These are phyloP conservation scores for Chaetura pelagica DNA, from an alignment of 2,113 vertebrate genomes.

Conservation along the genomic window DNA sequence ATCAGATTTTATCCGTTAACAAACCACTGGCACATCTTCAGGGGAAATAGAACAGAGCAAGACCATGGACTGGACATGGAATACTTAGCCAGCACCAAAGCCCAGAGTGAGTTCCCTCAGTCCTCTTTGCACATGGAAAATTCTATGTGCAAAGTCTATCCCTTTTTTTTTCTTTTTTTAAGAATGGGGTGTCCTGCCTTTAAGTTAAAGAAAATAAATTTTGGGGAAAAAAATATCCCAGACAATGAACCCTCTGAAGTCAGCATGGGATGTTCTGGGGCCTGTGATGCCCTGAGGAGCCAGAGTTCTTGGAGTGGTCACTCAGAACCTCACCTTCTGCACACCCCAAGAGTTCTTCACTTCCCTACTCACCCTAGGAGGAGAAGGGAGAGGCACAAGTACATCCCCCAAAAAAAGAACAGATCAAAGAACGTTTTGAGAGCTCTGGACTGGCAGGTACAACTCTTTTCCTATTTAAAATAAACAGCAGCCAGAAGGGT, in stretches of 20 bases:
- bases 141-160: not conserved
- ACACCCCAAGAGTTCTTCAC: not conserved
- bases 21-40: not conserved
- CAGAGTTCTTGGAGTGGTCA: not conserved
- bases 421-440: not conserved
- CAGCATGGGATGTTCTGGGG: not conserved
- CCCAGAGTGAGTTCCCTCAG: not conserved
- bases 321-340: not conserved
- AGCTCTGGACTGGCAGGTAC: not conserved
- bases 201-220: not conserved
- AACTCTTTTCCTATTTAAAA: not conserved
- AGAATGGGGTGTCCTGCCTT: not conserved
- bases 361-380: not conserved
- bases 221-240: not conserved
- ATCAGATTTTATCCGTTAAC: not conserved
- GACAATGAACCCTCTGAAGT: not conserved
- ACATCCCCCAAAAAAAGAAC: not conserved
- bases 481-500: not conserved
- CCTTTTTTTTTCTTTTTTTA: not conserved
- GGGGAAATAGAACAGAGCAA: not conserved
- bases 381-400: not conserved
- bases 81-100: constrained; percentile 8
- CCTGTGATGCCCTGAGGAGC: not conserved
- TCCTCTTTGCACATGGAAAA: not conserved
- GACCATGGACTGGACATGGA: not conserved